A percentile compares a stretch with the other conserved stretches of the same genome.
Conservation (phyloP, 2,113 vertebrate species). For the Hemiscyllium ocellatum region DNA sequence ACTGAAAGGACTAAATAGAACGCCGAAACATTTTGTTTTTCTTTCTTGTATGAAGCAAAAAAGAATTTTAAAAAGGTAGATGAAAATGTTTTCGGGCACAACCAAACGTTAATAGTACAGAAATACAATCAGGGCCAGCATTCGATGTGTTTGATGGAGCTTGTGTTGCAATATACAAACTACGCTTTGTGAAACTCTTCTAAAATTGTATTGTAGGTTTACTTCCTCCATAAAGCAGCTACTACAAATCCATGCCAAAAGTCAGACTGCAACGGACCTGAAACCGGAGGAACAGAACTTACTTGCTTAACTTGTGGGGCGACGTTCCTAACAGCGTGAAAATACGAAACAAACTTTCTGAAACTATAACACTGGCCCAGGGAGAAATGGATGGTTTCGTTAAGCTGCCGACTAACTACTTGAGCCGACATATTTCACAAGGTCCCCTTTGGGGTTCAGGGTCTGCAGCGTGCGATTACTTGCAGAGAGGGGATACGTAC, state of each 20-base stretch:
- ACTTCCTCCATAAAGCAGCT: not conserved
- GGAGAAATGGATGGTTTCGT: not conserved
- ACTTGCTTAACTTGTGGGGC: not conserved
- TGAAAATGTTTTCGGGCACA: not conserved
- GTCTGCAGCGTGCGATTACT: not conserved
- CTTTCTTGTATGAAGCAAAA: not conserved
- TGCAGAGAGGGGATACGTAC: conserved; percentile 52
- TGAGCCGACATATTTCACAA: not conserved
- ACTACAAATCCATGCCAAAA: not conserved
- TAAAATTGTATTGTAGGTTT: not conserved
- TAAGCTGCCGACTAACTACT: conserved; percentile 36
- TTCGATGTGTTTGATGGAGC: not conserved
- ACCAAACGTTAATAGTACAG: not conserved
- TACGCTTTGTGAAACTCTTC: not conserved
- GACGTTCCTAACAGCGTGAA: not conserved
- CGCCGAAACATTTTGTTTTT: not conserved
- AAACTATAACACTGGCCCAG: not conserved
- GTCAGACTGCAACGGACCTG: not conserved
- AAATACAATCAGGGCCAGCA: not conserved
- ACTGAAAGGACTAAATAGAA: not conserved
- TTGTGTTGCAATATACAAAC: not conserved
- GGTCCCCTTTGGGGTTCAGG: too few relatives aligned
- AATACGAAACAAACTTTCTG: not conserved
- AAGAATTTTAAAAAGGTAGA: too few relatives aligned
- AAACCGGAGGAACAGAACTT: not conserved